phyloP scores from a whole-genome alignment of 30 jellyfish, hydroid and myxozoan species.

The Catostylus mosaicus region DNA sequence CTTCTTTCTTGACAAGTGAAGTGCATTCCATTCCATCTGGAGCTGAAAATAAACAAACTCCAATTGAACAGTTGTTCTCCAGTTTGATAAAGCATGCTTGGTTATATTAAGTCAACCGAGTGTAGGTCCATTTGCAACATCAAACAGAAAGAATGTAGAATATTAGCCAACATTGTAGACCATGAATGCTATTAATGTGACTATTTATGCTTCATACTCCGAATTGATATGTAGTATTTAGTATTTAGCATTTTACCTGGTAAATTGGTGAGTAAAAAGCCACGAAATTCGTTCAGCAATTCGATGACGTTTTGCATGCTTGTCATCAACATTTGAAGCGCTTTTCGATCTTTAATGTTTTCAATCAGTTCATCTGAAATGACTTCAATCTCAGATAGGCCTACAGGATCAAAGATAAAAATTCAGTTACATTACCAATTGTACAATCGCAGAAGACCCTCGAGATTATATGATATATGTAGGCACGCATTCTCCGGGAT shows the following conservation, averaged over 20 bases:
- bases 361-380: conserved; percentile 21
- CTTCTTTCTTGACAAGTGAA: too few species aligned
- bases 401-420: not conserved
- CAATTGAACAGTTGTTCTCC: too few species aligned
- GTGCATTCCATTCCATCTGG: too few species aligned
- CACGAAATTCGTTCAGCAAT: not conserved
- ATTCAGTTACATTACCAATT: not conserved
- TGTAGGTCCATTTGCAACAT: too few species aligned
- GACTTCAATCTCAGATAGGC: conserved; percentile 4
- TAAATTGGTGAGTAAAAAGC: not conserved
- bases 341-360: not conserved
- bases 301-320: conserved; percentile 12
- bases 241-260: not conserved
- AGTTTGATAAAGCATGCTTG: too few species aligned
- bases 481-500: too few species aligned
- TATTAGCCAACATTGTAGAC: not conserved
- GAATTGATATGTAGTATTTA: not conserved
- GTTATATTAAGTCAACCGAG: too few species aligned
- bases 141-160: not conserved
- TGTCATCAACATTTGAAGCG: not conserved
- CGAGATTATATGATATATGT: too few species aligned
- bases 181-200: not conserved
- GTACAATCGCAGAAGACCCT: too few species aligned
- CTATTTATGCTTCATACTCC: too few species aligned
- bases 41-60: too few species aligned